Evolutionary conservation across 2,113 vertebrate species (phyloP), one percentile per base, ranked within the genome.

Genomic region (Mormoops blainvillei): DNA sequence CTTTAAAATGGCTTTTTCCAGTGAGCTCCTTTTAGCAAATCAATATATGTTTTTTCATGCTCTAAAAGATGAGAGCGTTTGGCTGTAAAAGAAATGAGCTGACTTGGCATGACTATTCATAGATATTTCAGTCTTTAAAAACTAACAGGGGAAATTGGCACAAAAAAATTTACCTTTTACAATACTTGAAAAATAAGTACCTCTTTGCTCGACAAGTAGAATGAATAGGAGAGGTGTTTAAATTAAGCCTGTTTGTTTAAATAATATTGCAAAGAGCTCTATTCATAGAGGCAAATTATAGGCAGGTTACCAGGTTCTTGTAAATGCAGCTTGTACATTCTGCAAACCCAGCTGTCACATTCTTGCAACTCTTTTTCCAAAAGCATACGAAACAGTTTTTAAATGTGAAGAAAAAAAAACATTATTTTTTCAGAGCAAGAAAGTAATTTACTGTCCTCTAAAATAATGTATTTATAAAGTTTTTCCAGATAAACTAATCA

Each of bases 111-210:
- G 97, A 91, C 97, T 97, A 78, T 98, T 97, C 98, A 83, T 92
- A 95, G 94, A 93, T 98, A 93, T 98, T 94, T 97, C 97, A 96
- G 94, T 98, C 98, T 97, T 98, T 98, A 98, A 98, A 98, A 97
- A 94, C 88, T 98, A 91, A 98, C 97, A 97, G 98, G 90, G 97
- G 98, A 98, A 98, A 99, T 99, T 98, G 98, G 98, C 98, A 98
- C 97, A 90, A 94, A 98, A 98, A 98, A 98, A 97, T 98, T 98
- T 97, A 98, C 98, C 97, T 98, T 99, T 99, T 98, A 98, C 98
- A 98, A 99, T 99, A 99, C 99, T 99, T 99, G 99, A 99, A 99
- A 91, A 98, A 97, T 97, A 97, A 98, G 98, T 98, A 97, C 98
- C 98, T 98, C 98, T 33, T 98, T 97, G 95, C 97, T 98, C 98